Base-by-base conservation (phyloP, 2,113 vertebrate genomes). In the Parus major region DNA sequence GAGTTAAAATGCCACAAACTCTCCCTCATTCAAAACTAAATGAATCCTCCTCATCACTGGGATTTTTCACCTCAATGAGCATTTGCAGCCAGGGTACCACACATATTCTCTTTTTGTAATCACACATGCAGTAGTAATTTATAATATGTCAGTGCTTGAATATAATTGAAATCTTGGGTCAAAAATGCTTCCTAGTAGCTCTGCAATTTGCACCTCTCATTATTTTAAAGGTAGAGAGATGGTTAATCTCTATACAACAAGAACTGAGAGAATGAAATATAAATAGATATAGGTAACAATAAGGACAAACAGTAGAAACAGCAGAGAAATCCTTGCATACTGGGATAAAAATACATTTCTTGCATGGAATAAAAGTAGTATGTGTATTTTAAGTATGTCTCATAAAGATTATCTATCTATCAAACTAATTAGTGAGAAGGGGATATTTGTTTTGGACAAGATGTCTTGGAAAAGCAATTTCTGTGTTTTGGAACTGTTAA, bases 361-460 rank as follows among this genome's bases (percentile, higher is more conserved):
- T 50, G 64, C 21, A 39, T 64, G 64, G 65, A 44, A 76, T 63
- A 89, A 63, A 57, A 29, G 57, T 21, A 56, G 46, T 77, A 29
- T 65, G 63, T 87, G 61, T 65, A 47, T 65, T 86, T 96, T 33
- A 83, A 36, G 44, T 63, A 55, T n/a, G 69, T 92, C 71, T 90
- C 35, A 87, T 88, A 76, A 89, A 66, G 86, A 91, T 94, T 92
- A 91, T 91, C 86, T 95, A 60, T 35, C 76, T 66, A 73, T 92
- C 94, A 72, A 92, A 83, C 18, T 63, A 42, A 73, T 90, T 85
- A 95, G 82, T 70, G 75, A 86, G 78, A 94, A 86, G 41, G 15
- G 12, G 71, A 61, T 97, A 73, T 96, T 96, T 94, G 73, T 79
- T 95, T 96, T 97, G 95, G 88, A 94, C 59, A 46, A 85, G 42